Percentiles rank a stretch among this genome's conserved stretches.
phyloP scores from a whole-genome alignment of 2,797 vertebrate species.

The Sardinella longiceps region DNA sequence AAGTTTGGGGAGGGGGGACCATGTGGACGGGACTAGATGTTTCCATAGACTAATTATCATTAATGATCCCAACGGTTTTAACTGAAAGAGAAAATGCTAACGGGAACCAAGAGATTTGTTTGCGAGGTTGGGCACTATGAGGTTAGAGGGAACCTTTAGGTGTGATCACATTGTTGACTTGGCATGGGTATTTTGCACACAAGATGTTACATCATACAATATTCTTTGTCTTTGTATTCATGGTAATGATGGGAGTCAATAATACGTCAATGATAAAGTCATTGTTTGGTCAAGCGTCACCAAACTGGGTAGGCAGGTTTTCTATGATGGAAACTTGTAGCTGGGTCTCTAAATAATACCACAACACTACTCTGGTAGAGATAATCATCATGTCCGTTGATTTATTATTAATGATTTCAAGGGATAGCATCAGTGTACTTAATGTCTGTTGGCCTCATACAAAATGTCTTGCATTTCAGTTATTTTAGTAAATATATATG shows the following conservation, averaged over 20 bases:
- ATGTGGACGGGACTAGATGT: neutral
- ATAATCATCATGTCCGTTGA: neutral
- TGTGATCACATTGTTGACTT: neutral
- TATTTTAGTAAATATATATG: slow-evolving; percentile 42
- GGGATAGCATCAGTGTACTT: neutral
- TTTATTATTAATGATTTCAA: neutral
- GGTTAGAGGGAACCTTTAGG: neutral
- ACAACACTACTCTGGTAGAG: neutral
- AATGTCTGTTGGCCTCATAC: neutral
- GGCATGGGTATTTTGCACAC: neutral
- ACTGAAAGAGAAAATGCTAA: neutral
- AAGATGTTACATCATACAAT: neutral
- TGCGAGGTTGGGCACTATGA: neutral
- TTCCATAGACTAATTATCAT: neutral
- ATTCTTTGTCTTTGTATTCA: neutral
- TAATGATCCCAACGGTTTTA: neutral
- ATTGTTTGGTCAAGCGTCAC: neutral
- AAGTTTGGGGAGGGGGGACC: slow-evolving; percentile 1
- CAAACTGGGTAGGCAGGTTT: neutral
- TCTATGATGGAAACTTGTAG: neutral
- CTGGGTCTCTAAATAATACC: neutral
- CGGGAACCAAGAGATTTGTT: neutral
- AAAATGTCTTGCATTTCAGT: slow-evolving; percentile 30
- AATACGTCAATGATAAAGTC: no score
- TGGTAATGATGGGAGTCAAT: neutral